phyloP scores from a whole-genome alignment of 1,140 invertebrate genomes.

The Theocolax elegans region DNA sequence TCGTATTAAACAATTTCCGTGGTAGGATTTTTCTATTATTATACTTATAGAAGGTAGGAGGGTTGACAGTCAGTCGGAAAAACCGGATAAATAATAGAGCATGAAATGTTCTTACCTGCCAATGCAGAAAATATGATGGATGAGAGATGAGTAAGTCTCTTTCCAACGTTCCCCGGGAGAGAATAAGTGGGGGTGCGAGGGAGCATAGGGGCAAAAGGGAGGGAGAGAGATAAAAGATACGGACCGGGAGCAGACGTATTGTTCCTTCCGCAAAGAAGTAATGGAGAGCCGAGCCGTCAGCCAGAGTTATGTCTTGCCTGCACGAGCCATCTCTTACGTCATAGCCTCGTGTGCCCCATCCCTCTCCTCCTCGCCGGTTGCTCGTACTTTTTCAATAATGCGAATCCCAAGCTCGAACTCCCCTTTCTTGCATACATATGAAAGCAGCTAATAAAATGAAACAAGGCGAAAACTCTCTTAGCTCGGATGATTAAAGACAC shows the following conservation, averaged over 20 bases:
- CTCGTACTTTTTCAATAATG: constrained; percentile 38
- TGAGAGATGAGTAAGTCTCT: constrained; percentile 40
- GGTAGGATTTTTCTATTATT: too few relatives aligned
- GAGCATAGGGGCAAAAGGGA: constrained; percentile 25
- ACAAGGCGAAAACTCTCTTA: not conserved
- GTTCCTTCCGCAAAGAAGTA: constrained; percentile 53
- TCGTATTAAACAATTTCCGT: too few relatives aligned
- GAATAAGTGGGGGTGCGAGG: constrained; percentile 37
- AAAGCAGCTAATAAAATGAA: not conserved
- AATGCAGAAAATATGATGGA: constrained; percentile 52
- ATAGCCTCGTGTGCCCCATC: not conserved
- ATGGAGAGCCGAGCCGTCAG: constrained; percentile 54
- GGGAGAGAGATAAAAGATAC: constrained; percentile 37
- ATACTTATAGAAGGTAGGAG: too few relatives aligned
- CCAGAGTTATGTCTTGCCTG: constrained; percentile 52
- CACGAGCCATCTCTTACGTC: constrained; percentile 37
- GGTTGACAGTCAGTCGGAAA: constrained; percentile 22
- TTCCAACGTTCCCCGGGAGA: not conserved
- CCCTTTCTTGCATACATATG: not conserved
- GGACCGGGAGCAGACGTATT: constrained; percentile 51
- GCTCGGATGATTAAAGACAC: not conserved
- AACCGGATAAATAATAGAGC: constrained; percentile 51
- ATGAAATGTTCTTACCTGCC: constrained; percentile 47
- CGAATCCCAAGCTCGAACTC: constrained; percentile 14
- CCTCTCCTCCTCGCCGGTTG: not conserved